Conservation (phyloP, 2,797 vertebrate species). For the Apogon talboti region DNA sequence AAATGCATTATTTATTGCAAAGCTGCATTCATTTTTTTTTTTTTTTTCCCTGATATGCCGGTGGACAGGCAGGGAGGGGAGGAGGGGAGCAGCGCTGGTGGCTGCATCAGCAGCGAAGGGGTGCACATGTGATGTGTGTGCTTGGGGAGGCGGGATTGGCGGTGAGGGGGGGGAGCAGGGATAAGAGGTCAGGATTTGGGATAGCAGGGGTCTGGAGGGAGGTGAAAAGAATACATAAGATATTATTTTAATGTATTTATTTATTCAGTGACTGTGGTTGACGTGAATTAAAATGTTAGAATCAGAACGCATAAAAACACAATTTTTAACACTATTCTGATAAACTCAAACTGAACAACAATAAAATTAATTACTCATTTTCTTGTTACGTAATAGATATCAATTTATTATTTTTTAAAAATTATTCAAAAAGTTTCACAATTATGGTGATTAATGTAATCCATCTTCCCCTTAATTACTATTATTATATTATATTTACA, state of each 20-base stretch:
- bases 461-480: conserved; percentile 1
- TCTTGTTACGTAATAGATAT: too few relatives aligned
- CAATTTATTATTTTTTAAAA: conserved; percentile 1
- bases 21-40: conserved; percentile 73
- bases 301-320: too few relatives aligned
- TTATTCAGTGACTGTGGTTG: conserved; percentile 81
- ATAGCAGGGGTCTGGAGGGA: conserved; percentile 69
- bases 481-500: too few relatives aligned
- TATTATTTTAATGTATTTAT: conserved; percentile 87
- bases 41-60: conserved; percentile 54
- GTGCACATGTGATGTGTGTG: conserved; percentile 66
- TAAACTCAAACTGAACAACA: too few relatives aligned
- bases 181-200: conserved; percentile 80
- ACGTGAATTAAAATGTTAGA: conserved; percentile 43
- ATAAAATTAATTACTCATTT: too few relatives aligned
- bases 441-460: conserved; percentile 12
- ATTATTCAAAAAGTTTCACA: neutral
- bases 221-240: conserved; percentile 83
- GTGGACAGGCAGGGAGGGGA: conserved; percentile 75
- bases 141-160: conserved; percentile 37
- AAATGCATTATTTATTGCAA: conserved; percentile 87
- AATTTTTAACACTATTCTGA: too few relatives aligned
- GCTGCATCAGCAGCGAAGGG: conserved; percentile 66
- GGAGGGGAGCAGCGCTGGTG: conserved; percentile 54
- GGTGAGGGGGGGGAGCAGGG: conserved; percentile 49